Evolutionary conservation across 2,113 vertebrate genomes (phyloP), one percentile per base, ranked within the genome.

Genomic region (Typhlomys cinereus): DNA sequence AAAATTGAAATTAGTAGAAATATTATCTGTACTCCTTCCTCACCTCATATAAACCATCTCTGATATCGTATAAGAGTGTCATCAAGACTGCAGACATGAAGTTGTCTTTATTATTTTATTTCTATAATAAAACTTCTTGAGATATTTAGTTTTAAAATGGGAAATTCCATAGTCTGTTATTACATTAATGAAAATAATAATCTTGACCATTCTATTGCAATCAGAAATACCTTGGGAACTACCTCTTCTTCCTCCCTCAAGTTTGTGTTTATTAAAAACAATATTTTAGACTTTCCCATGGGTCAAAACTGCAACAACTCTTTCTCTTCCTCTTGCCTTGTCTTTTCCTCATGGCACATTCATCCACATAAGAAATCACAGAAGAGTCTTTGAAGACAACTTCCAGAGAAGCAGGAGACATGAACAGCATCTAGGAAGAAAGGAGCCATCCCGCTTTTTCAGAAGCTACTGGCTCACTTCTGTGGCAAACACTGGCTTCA

Each of bases 301-400:
- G 41, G 54, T 82, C 84, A 94, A n/a, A n/a, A 31, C 17, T 71
- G 15, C 18, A 75, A 17, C 67, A 48, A n/a, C 52, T 70, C 17
- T 86, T 90, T 94, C n/a, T 62, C 41, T 76, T 86, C 13, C 29
- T 87, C 66, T 74, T 70, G 41, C 31, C 81, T 93, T 85, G 67
- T 85, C 57, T 39, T 95, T 92, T 92, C 44, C 54, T 94, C 70
- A 80, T 57, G 54, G 25, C 86, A 61, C 78, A 44, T 31, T 88
- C 34, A 81, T 89, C 91, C 44, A 81, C 36, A 14, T 12, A 23
- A 21, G 41, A 81, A 52, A n/a, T n/a, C n/a, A n/a, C n/a, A n/a
- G n/a, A n/a, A 85, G 54, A 64, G 52, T 67, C 44, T 18, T 31
- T 91, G 20, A 74, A 73, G 92, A 88, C n/a, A 92, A 82, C 50